These are phyloP conservation scores for Leucophenga maculata DNA, from an alignment of 2,888 invertebrate species.

Conservation along the genomic window DNA sequence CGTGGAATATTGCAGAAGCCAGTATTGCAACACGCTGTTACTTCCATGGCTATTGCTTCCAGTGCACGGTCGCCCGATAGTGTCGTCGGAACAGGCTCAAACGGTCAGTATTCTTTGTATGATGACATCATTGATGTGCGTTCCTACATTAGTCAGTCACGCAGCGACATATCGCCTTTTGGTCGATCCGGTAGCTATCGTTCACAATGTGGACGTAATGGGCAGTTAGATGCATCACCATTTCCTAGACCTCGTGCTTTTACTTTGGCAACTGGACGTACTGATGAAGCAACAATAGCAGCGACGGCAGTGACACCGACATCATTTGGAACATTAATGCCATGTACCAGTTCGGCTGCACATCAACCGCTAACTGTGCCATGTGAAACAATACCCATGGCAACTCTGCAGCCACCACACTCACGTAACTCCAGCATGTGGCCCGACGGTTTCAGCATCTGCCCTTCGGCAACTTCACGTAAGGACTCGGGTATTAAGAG, in stretches of 20 bases:
- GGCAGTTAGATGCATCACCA: slow-evolving; percentile 72
- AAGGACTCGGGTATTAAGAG: slow-evolving; percentile 92
- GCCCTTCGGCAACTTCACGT: slow-evolving; percentile 85
- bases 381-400: slow-evolving; percentile 24
- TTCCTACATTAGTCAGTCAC: slow-evolving; percentile 82
- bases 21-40: slow-evolving; percentile 58
- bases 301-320: slow-evolving; percentile 9
- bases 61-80: slow-evolving; percentile 51
- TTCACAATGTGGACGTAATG: slow-evolving; percentile 79
- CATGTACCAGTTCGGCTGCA: slow-evolving; percentile 33
- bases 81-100: slow-evolving; percentile 72
- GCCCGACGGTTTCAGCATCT: slow-evolving; percentile 81
- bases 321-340: slow-evolving; percentile 22
- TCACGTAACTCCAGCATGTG: slow-evolving; percentile 65
- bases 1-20: slow-evolving; percentile 72
- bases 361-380: slow-evolving; percentile 30
- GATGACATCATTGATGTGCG: slow-evolving; percentile 81
- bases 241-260: slow-evolving; percentile 71
- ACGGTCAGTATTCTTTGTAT: slow-evolving; percentile 74
- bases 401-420: slow-evolving; percentile 39
- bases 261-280: slow-evolving; percentile 71
- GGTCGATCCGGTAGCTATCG: slow-evolving; percentile 81
- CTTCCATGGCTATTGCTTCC: slow-evolving; percentile 52
- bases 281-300: slow-evolving; percentile 12
- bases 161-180: slow-evolving; percentile 82